phyloP scores from a whole-genome alignment of 2,888 invertebrate genomes.

The Tenthredo notha region DNA sequence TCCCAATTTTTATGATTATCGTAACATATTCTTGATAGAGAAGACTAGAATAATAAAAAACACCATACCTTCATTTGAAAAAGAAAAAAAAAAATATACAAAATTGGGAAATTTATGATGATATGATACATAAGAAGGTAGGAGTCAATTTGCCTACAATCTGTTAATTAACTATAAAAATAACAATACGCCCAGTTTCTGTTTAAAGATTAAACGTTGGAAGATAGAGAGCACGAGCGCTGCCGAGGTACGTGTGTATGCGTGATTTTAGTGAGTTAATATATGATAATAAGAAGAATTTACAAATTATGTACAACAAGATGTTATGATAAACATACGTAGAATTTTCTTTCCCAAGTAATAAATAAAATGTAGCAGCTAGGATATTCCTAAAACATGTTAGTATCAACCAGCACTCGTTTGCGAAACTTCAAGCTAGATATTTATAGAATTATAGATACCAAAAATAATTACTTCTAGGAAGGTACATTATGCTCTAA shows the following conservation, averaged over 20 bases:
- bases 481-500: neutral
- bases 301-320: conserved; percentile 32
- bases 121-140: neutral
- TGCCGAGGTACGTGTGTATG: neutral
- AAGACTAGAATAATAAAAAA: conserved; percentile 48
- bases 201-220: neutral
- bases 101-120: neutral
- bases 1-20: conserved; percentile 23
- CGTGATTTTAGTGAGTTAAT: conserved; percentile 14
- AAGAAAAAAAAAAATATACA: neutral
- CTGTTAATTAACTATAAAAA: conserved; percentile 8
- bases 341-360: neutral
- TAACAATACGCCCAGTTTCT: conserved; percentile 1
- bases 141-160: neutral
- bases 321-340: neutral
- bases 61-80: conserved; percentile 21
- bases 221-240: neutral
- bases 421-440: neutral
- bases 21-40: conserved; percentile 26
- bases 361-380: conserved; percentile 26
- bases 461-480: conserved; percentile 29
- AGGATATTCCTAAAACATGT: neutral
- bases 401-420: neutral
- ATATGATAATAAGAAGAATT: conserved; percentile 1
- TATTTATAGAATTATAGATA: conserved; percentile 23